phyloP scores from a whole-genome alignment of 2,113 vertebrate species.

The Neotoma lepida region DNA sequence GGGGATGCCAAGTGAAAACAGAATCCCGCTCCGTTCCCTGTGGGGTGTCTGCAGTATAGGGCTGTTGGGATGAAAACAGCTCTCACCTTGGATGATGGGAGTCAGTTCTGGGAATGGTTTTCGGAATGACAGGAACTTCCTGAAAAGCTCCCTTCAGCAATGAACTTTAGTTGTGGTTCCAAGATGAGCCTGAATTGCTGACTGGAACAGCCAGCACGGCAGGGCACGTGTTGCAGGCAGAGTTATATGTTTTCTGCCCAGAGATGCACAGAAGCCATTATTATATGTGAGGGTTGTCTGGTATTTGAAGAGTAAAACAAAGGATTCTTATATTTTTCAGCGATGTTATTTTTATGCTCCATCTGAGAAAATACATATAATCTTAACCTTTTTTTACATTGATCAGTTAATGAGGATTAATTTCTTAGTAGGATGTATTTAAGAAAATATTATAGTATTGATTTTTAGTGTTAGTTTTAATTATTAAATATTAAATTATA shows the following conservation, averaged over 20 bases:
- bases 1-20: not conserved
- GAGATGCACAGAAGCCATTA: not conserved
- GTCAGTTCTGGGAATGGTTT: not conserved
- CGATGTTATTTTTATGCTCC: not conserved
- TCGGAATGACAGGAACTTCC: not conserved
- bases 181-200: not conserved
- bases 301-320: conserved; percentile 1
- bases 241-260: not conserved
- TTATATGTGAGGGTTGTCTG: not conserved
- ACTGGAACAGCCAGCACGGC: not conserved
- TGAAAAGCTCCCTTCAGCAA: not conserved
- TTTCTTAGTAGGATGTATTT: conserved; percentile 10
- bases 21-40: too few relatives aligned
- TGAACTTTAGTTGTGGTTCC: not conserved
- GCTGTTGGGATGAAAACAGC: not conserved
- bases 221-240: not conserved
- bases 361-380: not conserved
- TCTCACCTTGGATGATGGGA: not conserved
- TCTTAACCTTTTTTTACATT: not conserved
- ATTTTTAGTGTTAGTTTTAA: not conserved
- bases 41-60: too few relatives aligned
- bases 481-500: conserved; percentile 10
- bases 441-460: conserved; percentile 1
- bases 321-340: conserved; percentile 3
- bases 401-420: not conserved